Evolutionary conservation across 2,888 invertebrate species (phyloP).

Genomic region (Drosophila colorata): DNA sequence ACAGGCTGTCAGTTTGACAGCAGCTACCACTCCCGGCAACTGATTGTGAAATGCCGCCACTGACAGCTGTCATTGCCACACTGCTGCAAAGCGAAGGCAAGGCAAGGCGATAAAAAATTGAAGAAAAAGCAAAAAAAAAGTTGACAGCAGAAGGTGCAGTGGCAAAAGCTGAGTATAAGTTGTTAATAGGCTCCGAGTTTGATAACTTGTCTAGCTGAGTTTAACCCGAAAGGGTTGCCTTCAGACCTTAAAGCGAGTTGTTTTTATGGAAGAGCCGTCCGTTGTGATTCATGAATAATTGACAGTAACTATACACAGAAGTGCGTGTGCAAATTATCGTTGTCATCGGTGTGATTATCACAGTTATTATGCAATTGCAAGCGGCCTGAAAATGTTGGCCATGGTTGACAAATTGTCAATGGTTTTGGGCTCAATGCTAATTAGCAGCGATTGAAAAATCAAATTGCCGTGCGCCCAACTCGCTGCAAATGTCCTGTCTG

Average conservation of each 20-base stretch:
- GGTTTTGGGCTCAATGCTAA: slow-evolving; percentile 52
- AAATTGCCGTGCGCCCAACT: slow-evolving; percentile 56
- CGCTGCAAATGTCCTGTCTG: slow-evolving; percentile 13
- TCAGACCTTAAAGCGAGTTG: slow-evolving; percentile 4
- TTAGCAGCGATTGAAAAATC: slow-evolving; percentile 80
- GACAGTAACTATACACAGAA: slow-evolving; percentile 2
- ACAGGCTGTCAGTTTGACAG: slow-evolving; percentile 72
- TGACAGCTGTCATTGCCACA: slow-evolving; percentile 78
- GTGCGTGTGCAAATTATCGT: slow-evolving; percentile 35
- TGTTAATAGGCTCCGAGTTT: slow-evolving; percentile 45
- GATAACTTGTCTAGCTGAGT: background rate
- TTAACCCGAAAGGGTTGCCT: slow-evolving; percentile 25
- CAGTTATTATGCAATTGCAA: slow-evolving; percentile 55
- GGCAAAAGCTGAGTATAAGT: slow-evolving; percentile 22
- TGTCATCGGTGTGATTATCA: slow-evolving; percentile 64
- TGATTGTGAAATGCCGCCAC: slow-evolving; percentile 63
- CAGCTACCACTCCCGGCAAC: slow-evolving; percentile 33
- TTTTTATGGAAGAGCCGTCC: background rate
- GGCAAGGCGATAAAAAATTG: slow-evolving; percentile 13
- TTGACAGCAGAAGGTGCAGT: slow-evolving; percentile 37
- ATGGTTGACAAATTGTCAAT: slow-evolving; percentile 72
- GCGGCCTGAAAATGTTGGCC: slow-evolving; percentile 39
- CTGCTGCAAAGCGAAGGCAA: background rate
- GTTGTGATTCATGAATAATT: slow-evolving; percentile 34
- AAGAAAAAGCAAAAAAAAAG: slow-evolving; percentile 5